Percentiles rank a stretch among this genome's conserved stretches.
Conservation (phyloP, 2,113 vertebrate genomes). For the Tringa solitaria region DNA sequence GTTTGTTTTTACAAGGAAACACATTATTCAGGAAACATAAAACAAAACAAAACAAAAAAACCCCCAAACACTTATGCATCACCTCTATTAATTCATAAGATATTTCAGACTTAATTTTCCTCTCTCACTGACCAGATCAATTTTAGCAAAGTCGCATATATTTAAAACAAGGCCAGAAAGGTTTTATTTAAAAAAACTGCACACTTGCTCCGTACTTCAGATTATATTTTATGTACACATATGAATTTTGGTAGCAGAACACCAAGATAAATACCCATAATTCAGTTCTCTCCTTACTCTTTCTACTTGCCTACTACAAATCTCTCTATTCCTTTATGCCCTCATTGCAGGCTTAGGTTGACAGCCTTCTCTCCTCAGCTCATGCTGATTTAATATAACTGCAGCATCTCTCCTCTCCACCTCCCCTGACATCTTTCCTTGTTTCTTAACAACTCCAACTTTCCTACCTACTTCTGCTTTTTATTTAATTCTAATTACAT, state of each 20-base stretch:
- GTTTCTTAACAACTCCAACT: not conserved
- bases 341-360: not conserved
- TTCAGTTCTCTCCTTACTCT: not conserved
- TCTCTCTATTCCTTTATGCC: not conserved
- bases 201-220: not conserved
- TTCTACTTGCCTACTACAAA: not conserved
- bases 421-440: not conserved
- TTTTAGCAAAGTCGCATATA: accelerated
- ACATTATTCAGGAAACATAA: accelerated
- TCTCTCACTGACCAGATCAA: not conserved
- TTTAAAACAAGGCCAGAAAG: not conserved
- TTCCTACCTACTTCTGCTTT: not conserved
- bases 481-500: not conserved
- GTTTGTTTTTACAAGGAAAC: not conserved
- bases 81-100: not conserved
- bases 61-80: accelerated
- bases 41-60: not conserved
- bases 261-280: not conserved
- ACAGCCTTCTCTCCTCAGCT: not conserved
- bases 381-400: not conserved
- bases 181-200: not conserved
- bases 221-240: not conserved
- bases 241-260: not conserved
- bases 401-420: not conserved
- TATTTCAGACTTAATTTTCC: not conserved